Evolutionary conservation across 2,113 vertebrate genomes (phyloP).

Genomic region (Alexandromys fortis): DNA sequence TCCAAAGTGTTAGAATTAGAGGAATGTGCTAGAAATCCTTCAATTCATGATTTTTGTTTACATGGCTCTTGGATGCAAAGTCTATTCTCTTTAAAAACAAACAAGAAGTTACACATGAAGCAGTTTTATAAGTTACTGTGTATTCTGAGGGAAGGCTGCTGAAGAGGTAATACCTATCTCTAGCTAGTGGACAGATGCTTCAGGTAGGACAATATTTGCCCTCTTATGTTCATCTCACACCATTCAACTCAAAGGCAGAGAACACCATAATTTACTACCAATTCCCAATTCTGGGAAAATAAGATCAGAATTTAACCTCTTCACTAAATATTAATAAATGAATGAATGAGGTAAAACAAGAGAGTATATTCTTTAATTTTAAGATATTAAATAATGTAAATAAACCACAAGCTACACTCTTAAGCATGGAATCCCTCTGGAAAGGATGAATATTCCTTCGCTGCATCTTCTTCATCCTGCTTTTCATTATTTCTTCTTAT

Average conservation of each 20-base stretch:
- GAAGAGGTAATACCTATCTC: neutral
- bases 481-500: neutral
- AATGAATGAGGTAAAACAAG: neutral
- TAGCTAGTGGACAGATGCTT: fast-evolving
- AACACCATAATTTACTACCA: neutral
- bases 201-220: neutral
- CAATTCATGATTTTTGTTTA: neutral
- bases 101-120: neutral
- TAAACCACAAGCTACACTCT: neutral
- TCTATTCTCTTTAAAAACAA: neutral
- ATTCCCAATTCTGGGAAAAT: neutral
- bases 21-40: neutral
- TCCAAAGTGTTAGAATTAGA: neutral
- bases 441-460: fast-evolving
- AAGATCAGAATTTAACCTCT: fast-evolving
- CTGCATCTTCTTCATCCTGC: neutral
- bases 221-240: neutral
- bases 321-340: neutral
- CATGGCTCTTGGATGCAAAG: neutral
- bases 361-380: neutral
- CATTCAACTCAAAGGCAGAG: neutral
- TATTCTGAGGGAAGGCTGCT: neutral
- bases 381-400: neutral
- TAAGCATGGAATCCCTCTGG: neutral
- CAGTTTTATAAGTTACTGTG: neutral